Base-by-base conservation (phyloP, 2,113 vertebrate genomes). In the Zonotrichia leucophrys region DNA sequence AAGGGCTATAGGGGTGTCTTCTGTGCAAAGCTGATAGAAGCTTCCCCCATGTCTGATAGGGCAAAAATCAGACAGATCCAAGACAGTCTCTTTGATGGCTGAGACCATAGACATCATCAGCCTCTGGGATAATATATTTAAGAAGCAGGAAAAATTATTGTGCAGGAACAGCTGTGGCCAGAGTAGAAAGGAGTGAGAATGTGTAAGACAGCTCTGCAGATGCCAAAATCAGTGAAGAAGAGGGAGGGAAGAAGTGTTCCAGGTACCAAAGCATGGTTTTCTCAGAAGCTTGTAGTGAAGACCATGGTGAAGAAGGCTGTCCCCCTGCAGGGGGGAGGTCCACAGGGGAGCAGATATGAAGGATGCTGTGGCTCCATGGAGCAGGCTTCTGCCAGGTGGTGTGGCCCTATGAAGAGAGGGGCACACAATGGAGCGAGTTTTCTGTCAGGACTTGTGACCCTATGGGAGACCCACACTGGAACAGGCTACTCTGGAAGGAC, bases 21-120 rank as follows among this genome's bases (percentile, higher is more conserved):
- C 28, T 70, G 27, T 83, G 24, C 35, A 9, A 74, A 79, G 12
- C 8, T 56, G 11, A 24, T 39, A 74, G 41, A 82, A 63, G 3
- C 4, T 59, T 78, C 7, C 10, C 3, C 8, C 1, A 6, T 24
- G 10, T 60, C 30, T 4, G 2, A 41, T 2, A 81, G 11, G 55
- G 17, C 5, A 39, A 83, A 15, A 23, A 10, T 8, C 24, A 53
- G 25, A 20, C 1, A 5, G 2, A 49, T 79, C 28, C 31, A 74
- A 58, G 30, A 58, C 2, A 7, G 5, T 49, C 3, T 2, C 0
- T 2, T 2, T 1, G 3, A 25, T 55, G 28, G 1, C 53, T 17
- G 25, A 77, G 9, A 23, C 9, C 1, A 1, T 52, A 20, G 3
- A 5, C 5, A 28, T 28, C 4, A 47, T 30, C 3, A 11, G 30